Conservation (phyloP, 1,140 invertebrate genomes). For the Eciton burchellii region DNA sequence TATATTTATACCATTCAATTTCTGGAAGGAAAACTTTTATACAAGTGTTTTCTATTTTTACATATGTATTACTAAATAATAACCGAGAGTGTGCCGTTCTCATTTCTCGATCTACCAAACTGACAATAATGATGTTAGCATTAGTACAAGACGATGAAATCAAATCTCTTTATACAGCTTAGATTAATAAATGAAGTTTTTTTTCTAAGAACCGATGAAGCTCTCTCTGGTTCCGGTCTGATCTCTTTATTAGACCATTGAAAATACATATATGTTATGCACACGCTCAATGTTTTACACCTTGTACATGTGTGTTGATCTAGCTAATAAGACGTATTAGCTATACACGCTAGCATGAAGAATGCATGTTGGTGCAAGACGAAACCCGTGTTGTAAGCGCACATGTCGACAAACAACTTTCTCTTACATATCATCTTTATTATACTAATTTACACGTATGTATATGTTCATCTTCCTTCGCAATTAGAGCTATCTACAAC, state of each 20-base stretch:
- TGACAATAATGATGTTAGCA: conserved; percentile 61
- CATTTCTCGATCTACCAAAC: conserved; percentile 57
- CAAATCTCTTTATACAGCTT: conserved; percentile 63
- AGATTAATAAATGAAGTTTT: conserved; percentile 65
- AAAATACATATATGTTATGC: conserved; percentile 38
- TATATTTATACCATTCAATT: conserved; percentile 61
- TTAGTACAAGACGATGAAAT: conserved; percentile 58
- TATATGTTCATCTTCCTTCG: conserved; percentile 15
- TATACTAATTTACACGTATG: conserved; percentile 32
- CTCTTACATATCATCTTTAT: conserved; percentile 11
- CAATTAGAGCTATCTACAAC: conserved; percentile 23
- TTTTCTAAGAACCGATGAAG: conserved; percentile 33
- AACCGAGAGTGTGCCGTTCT: conserved; percentile 19
- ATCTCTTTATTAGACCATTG: conserved; percentile 48
- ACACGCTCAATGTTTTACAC: conserved; percentile 42
- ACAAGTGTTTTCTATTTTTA: conserved; percentile 37
- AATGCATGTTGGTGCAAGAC: conserved; percentile 23
- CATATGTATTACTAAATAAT: conserved; percentile 55
- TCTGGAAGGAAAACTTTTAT: conserved; percentile 53
- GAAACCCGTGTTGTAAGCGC: conserved; percentile 18
- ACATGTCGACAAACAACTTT: conserved; percentile 9
- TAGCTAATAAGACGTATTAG: conserved; percentile 28
- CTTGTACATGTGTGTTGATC: conserved; percentile 10
- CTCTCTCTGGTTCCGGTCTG: conserved; percentile 35
- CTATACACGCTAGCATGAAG: conserved; percentile 7